Base-by-base conservation (phyloP, 2,888 invertebrate genomes). In the Aporophyla nigra region DNA sequence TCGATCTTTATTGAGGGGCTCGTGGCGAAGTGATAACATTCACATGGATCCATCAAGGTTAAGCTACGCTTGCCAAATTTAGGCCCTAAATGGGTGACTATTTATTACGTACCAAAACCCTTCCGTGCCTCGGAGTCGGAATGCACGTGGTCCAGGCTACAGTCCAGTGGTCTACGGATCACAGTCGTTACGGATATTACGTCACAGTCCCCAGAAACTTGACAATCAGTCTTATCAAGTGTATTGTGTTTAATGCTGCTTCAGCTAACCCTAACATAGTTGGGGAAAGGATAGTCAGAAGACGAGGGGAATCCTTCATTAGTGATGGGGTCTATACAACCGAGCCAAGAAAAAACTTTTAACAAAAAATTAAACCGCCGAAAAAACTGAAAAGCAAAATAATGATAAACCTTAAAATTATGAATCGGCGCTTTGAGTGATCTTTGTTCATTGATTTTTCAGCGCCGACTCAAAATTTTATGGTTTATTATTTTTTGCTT, bases 11-110 rank as follows among this genome's bases (percentile, higher is more conserved):
- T 46, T 21, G 21, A 24, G 43, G 24, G 24, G 27, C 21, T 16
- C 68, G 43, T 68, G 54, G n/a, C 70, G 33, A 14, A 19, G 19
- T 43, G 16, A 54, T 27, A 66, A 73, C 27, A 74, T n/a, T 14
- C 46, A 16, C 54, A 24, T 3, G 10, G 62, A 24, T 24, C 5
- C 10, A 66, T 51, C 21, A 67, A 67, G 33, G 33, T 21, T 51
- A 51, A n/a, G 66, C 9, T 66, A n/a, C n/a, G 21, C 21, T 51
- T 40, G 33, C 0, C 27, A 19, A 40, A 27, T 21, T 49, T 7
- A 10, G 4, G 40, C 0, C 19, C n/a, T 14, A n/a, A 43, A 67
- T 76, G 16, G 51, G 68, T 53, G 33, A 58, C 9, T 21, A 33
- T 49, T 4, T 2, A 43, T 10, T 7, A 43, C 16, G 4, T 49